A percentile compares a stretch with the other conserved stretches of the same genome.
Evolutionary conservation across 2,888 invertebrate species (phyloP).

Genomic region (Papilio gigon): DNA sequence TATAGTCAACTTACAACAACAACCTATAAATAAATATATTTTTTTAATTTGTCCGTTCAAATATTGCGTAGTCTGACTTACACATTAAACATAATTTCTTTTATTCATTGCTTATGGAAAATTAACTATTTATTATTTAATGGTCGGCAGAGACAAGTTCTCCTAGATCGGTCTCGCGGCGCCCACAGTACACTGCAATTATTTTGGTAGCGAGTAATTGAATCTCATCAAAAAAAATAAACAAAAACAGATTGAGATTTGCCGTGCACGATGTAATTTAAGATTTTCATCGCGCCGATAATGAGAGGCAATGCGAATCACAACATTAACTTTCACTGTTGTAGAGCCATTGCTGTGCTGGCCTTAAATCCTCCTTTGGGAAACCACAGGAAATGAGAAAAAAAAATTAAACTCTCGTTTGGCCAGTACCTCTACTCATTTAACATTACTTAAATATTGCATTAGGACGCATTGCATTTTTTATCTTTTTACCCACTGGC

Average conservation of each 20-base stretch:
- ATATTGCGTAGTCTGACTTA: too few species aligned
- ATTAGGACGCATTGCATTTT: background rate
- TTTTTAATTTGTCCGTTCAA: too few species aligned
- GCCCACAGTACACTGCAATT: slow-evolving; percentile 56
- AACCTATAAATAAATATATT: too few species aligned
- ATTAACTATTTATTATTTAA: slow-evolving; percentile 54
- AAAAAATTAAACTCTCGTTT: slow-evolving; percentile 48
- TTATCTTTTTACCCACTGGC: too few species aligned
- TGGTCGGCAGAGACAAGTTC: slow-evolving; percentile 54
- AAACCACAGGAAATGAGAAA: slow-evolving; percentile 72
- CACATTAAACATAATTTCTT: slow-evolving; percentile 52
- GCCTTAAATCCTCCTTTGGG: slow-evolving; percentile 74
- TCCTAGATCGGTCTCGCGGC: slow-evolving; percentile 59
- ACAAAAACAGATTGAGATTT: slow-evolving; percentile 70
- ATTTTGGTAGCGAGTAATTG: slow-evolving; percentile 69
- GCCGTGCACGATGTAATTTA: slow-evolving; percentile 73
- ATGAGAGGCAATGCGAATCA: slow-evolving; percentile 73
- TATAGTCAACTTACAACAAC: background rate
- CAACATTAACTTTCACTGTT: slow-evolving; percentile 77
- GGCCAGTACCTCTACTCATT: background rate
- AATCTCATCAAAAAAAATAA: slow-evolving; percentile 62
- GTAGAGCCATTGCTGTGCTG: slow-evolving; percentile 59
- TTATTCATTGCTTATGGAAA: slow-evolving; percentile 52
- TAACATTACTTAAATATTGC: background rate
- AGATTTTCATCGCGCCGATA: slow-evolving; percentile 75